These are phyloP conservation scores for Tenthredo mesomela DNA, from an alignment of 2,888 invertebrate species.

Conservation along the genomic window DNA sequence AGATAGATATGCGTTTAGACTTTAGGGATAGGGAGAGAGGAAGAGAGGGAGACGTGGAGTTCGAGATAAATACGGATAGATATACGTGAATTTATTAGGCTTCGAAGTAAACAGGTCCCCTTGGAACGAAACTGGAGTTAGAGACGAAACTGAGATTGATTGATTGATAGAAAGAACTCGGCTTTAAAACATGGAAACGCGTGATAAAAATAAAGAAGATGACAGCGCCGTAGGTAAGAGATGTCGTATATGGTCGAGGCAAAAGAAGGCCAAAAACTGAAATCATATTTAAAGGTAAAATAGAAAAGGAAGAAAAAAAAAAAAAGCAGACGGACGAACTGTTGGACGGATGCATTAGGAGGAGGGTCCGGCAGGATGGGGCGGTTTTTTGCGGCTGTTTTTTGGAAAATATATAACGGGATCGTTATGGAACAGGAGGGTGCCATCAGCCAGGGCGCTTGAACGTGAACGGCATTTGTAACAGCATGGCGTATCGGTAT, in stretches of 20 bases:
- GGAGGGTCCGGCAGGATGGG: slow-evolving; percentile 66
- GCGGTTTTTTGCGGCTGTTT: slow-evolving; percentile 63
- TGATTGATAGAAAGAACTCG: slow-evolving; percentile 54
- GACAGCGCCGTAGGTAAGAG: slow-evolving; percentile 55
- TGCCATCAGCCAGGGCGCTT: slow-evolving; percentile 43
- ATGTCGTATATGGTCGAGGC: slow-evolving; percentile 57
- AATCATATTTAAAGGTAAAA: slow-evolving; percentile 16
- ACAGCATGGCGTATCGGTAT: slow-evolving; percentile 55
- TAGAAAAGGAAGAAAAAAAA: slow-evolving; percentile 43
- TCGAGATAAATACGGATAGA: background rate
- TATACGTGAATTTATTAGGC: slow-evolving; percentile 7
- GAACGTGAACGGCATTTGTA: slow-evolving; percentile 55
- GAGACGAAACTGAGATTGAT: slow-evolving; percentile 51
- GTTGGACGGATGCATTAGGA: slow-evolving; percentile 42
- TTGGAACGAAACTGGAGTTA: slow-evolving; percentile 18
- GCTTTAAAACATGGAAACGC: slow-evolving; percentile 58
- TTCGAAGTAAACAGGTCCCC: background rate
- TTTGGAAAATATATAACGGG: slow-evolving; percentile 67
- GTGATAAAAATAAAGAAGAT: slow-evolving; percentile 34
- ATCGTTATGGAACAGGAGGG: slow-evolving; percentile 55
- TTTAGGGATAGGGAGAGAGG: background rate
- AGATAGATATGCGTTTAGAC: no score
- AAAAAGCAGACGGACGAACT: slow-evolving; percentile 44
- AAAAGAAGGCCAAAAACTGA: slow-evolving; percentile 54
- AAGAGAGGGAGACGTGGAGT: background rate